phyloP scores from a whole-genome alignment of 2,888 invertebrate genomes.

The Chymomyza amoena region DNA sequence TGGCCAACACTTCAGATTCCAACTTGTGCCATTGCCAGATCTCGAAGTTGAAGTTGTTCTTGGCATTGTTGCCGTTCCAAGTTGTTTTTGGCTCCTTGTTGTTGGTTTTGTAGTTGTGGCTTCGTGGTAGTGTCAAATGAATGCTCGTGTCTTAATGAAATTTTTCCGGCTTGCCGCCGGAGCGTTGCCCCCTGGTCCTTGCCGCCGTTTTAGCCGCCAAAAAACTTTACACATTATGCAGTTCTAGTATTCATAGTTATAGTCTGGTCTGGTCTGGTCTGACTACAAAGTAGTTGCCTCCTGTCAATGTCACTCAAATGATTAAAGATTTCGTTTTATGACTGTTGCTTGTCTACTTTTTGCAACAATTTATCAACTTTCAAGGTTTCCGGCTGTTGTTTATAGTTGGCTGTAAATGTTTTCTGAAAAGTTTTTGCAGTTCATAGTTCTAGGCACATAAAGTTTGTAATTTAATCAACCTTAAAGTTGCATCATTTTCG shows the following conservation, averaged over 20 bases:
- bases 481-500: conserved; percentile 26
- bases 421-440: conserved; percentile 54
- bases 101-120: conserved; percentile 22
- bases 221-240: conserved; percentile 55
- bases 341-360: conserved; percentile 49
- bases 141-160: conserved; percentile 55
- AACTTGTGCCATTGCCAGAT: not conserved
- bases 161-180: conserved; percentile 22
- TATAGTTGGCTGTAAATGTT: not conserved
- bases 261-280: conserved; percentile 6
- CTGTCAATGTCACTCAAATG: conserved; percentile 68
- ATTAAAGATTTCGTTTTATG: conserved; percentile 72
- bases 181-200: not conserved
- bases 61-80: not conserved
- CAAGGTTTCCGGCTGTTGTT: conserved; percentile 48
- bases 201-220: not conserved
- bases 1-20: conserved; percentile 37
- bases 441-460: conserved; percentile 38
- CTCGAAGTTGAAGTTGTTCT: not conserved
- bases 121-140: conserved; percentile 24
- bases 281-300: conserved; percentile 6
- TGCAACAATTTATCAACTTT: conserved; percentile 68
- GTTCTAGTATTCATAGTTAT: conserved; percentile 33
- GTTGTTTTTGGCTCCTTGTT: not conserved
- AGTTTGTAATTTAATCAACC: conserved; percentile 71